Conservation (phyloP, 2,113 vertebrate genomes). For the Phoxinus phoxinus region DNA sequence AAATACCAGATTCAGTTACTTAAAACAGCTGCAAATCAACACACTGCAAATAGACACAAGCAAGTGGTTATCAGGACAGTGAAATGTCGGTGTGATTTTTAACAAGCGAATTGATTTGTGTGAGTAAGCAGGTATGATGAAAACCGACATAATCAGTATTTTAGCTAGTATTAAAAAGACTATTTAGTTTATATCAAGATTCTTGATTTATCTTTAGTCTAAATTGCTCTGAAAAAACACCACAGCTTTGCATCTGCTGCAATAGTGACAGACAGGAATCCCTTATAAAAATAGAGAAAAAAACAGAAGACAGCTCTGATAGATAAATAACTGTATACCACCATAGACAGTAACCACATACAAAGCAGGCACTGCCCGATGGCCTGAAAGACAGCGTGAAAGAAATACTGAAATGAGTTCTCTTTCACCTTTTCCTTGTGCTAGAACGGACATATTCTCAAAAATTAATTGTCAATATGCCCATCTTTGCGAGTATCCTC, state of each 20-base stretch:
- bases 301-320: neutral
- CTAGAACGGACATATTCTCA: too few relatives aligned
- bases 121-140: neutral
- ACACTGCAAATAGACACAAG: constrained; percentile 29
- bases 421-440: too few relatives aligned
- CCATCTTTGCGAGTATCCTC: too few relatives aligned
- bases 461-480: too few relatives aligned
- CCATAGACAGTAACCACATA: neutral
- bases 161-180: neutral
- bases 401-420: too few relatives aligned
- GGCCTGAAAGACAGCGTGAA: too few relatives aligned
- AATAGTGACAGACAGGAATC: constrained; percentile 10
- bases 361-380: neutral
- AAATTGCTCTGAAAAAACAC: neutral
- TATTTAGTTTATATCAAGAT: neutral
- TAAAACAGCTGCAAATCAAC: neutral
- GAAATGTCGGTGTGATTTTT: neutral
- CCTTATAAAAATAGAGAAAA: neutral
- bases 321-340: neutral
- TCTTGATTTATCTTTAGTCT: neutral
- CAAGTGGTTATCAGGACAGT: neutral
- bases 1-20: neutral
- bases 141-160: neutral
- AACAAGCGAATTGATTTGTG: constrained; percentile 3
- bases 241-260: constrained; percentile 7